Base-by-base conservation (phyloP, 2,888 invertebrate genomes). In the Ryuthela nishihirai region DNA sequence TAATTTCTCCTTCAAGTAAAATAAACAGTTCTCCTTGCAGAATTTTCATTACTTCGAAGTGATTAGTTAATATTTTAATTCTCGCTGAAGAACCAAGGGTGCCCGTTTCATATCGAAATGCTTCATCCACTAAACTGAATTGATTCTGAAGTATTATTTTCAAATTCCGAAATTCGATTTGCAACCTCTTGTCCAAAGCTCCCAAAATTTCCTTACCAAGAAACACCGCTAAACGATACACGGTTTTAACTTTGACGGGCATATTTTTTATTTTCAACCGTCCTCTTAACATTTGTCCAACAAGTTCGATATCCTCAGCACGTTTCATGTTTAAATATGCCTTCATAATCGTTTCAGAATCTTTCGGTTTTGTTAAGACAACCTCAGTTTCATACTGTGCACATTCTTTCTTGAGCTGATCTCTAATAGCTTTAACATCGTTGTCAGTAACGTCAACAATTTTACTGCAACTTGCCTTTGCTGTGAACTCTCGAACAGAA, bases 381-480 rank as follows among this genome's bases (percentile, higher is more conserved):
- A 53, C 26, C 24, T 52, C 53, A 21, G 21, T 47, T 4, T 52
- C 38, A 18, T 10, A 48, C 17, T 43, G 43, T 34, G 43, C 29
- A 12, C 46, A 47, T 21, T 36, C 23, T 12, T 34, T 17, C 5
- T 25, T 6, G 15, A 59, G 43, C 17, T 15, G 2, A n/a, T 10
- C 34, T 44, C 40, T 38, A 6, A 59, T 43, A 18, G 32, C n/a
- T 4, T 44, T 23, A 3, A 48, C 5, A 15, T 52, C 34, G 7
- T 35, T n/a, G 17, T 47, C 43, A 15, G 44, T 18, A 26, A 48
- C 53, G 42, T 48, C 47, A 48, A 53, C 52, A 25, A 53, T 43
- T 3, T 12, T 15, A 10, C 15, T 26, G 20, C 24, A 43, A 15
- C 43, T 40, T 17, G 53, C 36, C 20, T 59, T 42, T 25, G 50